phyloP scores from a whole-genome alignment of 2,888 invertebrate species.

The Drosophila demipolita region DNA sequence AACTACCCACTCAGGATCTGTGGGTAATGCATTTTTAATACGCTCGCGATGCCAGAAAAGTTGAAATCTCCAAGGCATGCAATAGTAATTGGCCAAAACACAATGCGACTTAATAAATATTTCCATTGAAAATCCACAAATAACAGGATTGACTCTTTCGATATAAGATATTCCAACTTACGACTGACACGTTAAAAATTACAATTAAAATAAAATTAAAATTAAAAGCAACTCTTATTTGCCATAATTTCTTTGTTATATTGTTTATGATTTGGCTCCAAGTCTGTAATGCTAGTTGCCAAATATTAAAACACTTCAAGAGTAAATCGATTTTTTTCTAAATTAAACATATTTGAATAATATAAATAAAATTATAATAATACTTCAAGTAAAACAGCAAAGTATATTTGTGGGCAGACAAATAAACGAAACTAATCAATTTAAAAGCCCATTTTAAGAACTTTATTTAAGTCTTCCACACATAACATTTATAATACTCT shows the following conservation, averaged over 20 bases:
- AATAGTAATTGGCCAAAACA: slow-evolving; percentile 17
- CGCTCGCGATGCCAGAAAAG: slow-evolving; percentile 21
- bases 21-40: slow-evolving; percentile 38
- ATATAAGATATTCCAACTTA: background rate
- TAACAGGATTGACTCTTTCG: background rate
- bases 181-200: background rate
- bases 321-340: background rate
- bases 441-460: too few species aligned
- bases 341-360: background rate
- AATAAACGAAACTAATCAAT: too few species aligned
- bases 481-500: background rate
- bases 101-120: background rate
- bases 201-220: too few species aligned
- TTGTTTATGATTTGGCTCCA: background rate
- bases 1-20: slow-evolving; percentile 24
- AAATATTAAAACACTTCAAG: background rate
- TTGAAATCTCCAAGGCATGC: slow-evolving; percentile 16
- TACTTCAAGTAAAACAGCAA: too few species aligned
- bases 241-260: background rate
- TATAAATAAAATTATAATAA: too few species aligned
- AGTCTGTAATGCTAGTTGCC: background rate
- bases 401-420: too few species aligned
- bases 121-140: background rate
- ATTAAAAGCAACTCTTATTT: background rate
- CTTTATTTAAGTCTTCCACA: background rate